Base-by-base conservation (phyloP, 2,113 vertebrate species). In the Hipposideros armiger region DNA sequence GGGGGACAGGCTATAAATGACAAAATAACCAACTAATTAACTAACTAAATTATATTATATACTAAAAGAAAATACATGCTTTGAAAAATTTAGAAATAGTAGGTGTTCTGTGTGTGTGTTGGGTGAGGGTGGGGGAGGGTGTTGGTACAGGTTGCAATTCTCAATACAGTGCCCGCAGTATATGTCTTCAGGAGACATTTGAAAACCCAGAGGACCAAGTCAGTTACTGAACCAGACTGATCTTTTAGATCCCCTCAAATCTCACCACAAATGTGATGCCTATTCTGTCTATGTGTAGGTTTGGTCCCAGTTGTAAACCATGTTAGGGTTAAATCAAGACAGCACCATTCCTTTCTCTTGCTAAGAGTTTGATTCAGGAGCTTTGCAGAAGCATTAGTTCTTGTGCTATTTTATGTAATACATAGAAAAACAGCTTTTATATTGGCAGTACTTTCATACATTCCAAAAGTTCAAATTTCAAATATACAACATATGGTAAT, bases 391-490 rank as follows among this genome's bases (percentile, higher is more conserved):
- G 3, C 19, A 70, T 78, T 87, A 26, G 20, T 91, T 91, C 22
- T 89, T n/a, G 19, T 95, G 30, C 45, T 95, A 70, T 56, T 50
- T 50, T 88, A 42, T 85, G 30, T 83, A 82, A 86, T 81, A 86
- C 47, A 62, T 8, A 82, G 82, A 56, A 94, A 93, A 32, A 66
- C 24, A 87, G 24, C 26, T 78, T 92, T 97, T 74, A 92, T 52
- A 58, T 45, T 83, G 74, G 19, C 30, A 94, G 42, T 72, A 83
- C 15, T 14, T 90, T 95, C 42, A 91, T 80, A 87, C 50, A 85
- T 80, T 87, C 76, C 7, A 58, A 69, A 95, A 69, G 22, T 67
- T 92, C 74, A 96, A 56, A 91, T 82, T 97, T 95, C 24, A 95
- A 56, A 92, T 95, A 85, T 54, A 74, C 78, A 90, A 66, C 52